Evolutionary conservation across 2,888 invertebrate genomes (phyloP).

Genomic region (Monoplex corrugatus): DNA sequence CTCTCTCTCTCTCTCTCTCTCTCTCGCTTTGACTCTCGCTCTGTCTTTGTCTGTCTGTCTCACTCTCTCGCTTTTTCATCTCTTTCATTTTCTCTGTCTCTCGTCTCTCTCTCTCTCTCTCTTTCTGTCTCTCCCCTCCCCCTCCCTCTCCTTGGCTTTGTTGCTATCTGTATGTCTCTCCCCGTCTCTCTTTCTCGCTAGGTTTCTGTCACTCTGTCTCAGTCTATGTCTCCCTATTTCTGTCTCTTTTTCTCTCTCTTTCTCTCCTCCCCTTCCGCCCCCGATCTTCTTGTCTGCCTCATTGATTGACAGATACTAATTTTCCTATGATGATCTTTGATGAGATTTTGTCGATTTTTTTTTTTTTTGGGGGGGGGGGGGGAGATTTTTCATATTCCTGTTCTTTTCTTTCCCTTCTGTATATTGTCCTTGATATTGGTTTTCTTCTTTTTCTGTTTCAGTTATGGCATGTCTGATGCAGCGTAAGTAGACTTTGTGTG

Average conservation of each 20-base stretch:
- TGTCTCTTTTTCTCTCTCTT: constrained; percentile 2
- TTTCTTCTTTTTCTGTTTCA: constrained; percentile 37
- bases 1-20: background rate
- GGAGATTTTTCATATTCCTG: too few species aligned
- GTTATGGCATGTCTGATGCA: constrained; percentile 52
- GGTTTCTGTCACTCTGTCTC: background rate
- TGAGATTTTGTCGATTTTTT: background rate
- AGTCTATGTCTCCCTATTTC: constrained; percentile 21
- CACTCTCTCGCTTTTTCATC: background rate
- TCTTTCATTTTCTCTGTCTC: background rate
- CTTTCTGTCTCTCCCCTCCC: constrained; percentile 19
- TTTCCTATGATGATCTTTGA: background rate
- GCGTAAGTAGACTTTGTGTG: constrained; percentile 51
- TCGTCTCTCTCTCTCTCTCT: constrained; percentile 45
- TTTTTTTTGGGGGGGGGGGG: too few species aligned
- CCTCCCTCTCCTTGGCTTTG: background rate
- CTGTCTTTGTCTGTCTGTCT: background rate
- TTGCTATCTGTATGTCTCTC: background rate
- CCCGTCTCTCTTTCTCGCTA: background rate
- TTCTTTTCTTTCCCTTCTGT: background rate
- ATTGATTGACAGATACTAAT: background rate
- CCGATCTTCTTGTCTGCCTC: background rate
- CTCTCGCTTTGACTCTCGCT: background rate
- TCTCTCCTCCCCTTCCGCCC: constrained; percentile 17
- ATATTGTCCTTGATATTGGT: background rate